Evolutionary conservation across 2,113 vertebrate genomes (phyloP).

Genomic region (Chlorodrepanis virens): DNA sequence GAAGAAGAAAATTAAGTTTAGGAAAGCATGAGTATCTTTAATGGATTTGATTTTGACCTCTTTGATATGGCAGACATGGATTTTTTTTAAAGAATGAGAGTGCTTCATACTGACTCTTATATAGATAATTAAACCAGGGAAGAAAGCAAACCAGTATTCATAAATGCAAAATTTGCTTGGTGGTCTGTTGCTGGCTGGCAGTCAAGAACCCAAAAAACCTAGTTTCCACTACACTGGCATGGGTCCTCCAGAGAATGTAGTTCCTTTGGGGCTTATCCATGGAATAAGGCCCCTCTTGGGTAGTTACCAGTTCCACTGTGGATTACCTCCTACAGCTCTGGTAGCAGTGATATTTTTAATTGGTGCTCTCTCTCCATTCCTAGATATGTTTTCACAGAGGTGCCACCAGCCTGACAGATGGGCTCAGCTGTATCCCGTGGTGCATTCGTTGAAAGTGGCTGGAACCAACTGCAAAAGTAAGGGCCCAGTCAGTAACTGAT

Average conservation of each 20-base stretch:
- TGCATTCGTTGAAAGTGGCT: background rate
- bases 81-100: background rate
- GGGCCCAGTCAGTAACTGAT: background rate
- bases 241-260: background rate
- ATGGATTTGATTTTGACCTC: background rate
- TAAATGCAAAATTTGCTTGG: background rate
- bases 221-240: background rate
- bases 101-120: background rate
- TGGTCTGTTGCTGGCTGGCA: background rate
- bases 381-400: background rate
- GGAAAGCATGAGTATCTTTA: background rate
- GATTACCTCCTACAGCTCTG: background rate
- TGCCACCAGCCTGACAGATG: background rate
- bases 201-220: background rate
- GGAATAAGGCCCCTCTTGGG: accelerated
- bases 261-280: background rate
- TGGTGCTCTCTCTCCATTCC: background rate
- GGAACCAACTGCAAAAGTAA: background rate
- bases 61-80: background rate
- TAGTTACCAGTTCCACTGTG: background rate
- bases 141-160: background rate
- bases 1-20: background rate
- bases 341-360: background rate
- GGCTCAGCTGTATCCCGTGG: background rate
- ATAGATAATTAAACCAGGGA: background rate